Evolutionary conservation across 2,113 vertebrate genomes (phyloP).

Genomic region (Stomatorhinus ivindoensis): DNA sequence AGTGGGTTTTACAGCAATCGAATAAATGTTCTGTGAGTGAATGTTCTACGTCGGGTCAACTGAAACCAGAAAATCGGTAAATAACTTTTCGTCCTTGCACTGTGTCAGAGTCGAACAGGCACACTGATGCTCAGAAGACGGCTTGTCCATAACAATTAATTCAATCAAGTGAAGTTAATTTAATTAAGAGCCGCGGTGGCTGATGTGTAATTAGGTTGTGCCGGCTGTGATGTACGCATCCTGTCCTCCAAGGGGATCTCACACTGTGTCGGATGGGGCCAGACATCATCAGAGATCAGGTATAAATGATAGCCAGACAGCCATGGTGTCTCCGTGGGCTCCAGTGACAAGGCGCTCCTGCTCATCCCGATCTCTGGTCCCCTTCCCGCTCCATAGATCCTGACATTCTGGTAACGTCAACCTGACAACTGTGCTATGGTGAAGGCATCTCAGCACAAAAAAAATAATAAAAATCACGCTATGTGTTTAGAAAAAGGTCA

Average conservation of each 20-base stretch:
- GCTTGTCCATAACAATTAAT: slow-evolving; percentile 12
- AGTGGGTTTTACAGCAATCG: not conserved
- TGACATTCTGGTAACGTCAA: not conserved
- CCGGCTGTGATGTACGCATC: not conserved
- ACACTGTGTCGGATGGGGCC: not conserved
- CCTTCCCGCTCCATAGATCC: not conserved
- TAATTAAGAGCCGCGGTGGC: not conserved
- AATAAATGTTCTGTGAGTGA: not conserved
- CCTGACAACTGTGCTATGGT: not conserved
- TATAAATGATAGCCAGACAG: slow-evolving; percentile 4
- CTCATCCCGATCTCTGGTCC: not conserved
- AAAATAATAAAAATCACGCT: not conserved
- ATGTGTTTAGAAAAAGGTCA: not conserved
- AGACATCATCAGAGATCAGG: not conserved
- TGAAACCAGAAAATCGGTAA: not conserved
- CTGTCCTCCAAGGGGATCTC: not conserved
- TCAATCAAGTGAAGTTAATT: slow-evolving; percentile 8
- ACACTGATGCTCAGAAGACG: not conserved
- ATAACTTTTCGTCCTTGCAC: slow-evolving; percentile 1
- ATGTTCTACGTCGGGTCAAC: not conserved
- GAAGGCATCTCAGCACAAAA: not conserved
- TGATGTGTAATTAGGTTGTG: slow-evolving; percentile 5
- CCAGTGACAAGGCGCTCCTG: not conserved
- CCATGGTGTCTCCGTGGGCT: not conserved
- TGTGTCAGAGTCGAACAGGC: not conserved